These are phyloP conservation scores for Lydus trimaculatus DNA, from an alignment of 2,888 invertebrate species.

Conservation along the genomic window DNA sequence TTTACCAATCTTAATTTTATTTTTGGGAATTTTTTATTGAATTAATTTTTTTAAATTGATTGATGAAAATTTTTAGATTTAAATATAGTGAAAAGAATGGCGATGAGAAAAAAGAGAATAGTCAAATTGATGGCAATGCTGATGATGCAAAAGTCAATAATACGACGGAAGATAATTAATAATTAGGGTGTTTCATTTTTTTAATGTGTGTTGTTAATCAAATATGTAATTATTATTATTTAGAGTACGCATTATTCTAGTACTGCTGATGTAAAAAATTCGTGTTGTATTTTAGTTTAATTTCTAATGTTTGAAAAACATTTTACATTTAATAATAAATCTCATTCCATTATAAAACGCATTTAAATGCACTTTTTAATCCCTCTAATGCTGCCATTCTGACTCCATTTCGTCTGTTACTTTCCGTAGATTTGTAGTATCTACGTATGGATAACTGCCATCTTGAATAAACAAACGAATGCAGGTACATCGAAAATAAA, in stretches of 20 bases:
- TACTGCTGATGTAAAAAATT: background rate
- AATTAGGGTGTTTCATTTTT: background rate
- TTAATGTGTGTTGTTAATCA: background rate
- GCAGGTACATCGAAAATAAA: background rate
- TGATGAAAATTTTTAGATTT: conserved; percentile 46
- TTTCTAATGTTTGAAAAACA: background rate
- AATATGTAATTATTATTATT: background rate
- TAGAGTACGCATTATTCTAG: background rate
- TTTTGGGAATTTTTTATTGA: conserved; percentile 2
- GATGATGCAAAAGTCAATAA: conserved; percentile 32
- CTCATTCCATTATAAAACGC: background rate
- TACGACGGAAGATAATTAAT: conserved; percentile 27
- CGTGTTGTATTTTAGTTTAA: background rate
- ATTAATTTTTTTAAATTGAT: background rate
- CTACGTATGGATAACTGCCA: background rate
- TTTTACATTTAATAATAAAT: conserved; percentile 2
- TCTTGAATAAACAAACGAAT: background rate
- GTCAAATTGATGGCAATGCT: conserved; percentile 17
- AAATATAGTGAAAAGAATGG: conserved; percentile 56
- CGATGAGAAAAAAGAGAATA: conserved; percentile 42
- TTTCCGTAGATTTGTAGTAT: no score
- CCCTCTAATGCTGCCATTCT: conserved; percentile 8
- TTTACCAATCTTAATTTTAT: no score
- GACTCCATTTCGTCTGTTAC: conserved; percentile 30
- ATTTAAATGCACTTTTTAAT: conserved; percentile 13